phyloP scores from a whole-genome alignment of 2,888 invertebrate species.

The Spisula subtruncata region DNA sequence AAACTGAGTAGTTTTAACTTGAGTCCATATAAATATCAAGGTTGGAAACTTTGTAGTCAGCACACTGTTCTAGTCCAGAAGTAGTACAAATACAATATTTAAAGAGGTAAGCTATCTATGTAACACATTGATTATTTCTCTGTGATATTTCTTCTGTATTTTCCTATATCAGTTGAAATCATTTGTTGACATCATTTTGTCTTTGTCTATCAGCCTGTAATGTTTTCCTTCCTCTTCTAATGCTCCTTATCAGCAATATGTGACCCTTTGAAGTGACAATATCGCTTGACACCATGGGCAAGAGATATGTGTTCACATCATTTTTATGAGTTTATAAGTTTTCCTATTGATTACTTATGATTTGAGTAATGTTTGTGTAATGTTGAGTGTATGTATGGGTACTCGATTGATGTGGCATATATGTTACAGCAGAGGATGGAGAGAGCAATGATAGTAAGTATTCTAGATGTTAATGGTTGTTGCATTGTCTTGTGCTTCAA shows the following conservation, averaged over 20 bases:
- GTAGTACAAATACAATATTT: not conserved
- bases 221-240: too few relatives aligned
- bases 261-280: too few relatives aligned
- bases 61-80: not conserved
- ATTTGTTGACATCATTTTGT: not conserved
- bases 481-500: conserved; percentile 40
- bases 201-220: not conserved
- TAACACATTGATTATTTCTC: not conserved
- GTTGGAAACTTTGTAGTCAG: not conserved
- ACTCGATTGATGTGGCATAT: conserved; percentile 17
- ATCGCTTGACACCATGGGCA: too few relatives aligned
- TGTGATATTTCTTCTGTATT: not conserved
- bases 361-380: not conserved
- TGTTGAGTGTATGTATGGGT: conserved; percentile 10
- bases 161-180: not conserved
- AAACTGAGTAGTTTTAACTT: not conserved
- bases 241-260: too few relatives aligned
- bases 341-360: not conserved
- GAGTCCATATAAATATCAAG: not conserved
- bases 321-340: not conserved
- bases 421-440: conserved; percentile 40
- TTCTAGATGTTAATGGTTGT: conserved; percentile 37
- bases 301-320: not conserved
- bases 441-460: conserved; percentile 48
- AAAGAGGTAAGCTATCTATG: not conserved